Evolutionary conservation across 2,113 vertebrate genomes (phyloP), one percentile per base, ranked within the genome.

Genomic region (Gadus macrocephalus): DNA sequence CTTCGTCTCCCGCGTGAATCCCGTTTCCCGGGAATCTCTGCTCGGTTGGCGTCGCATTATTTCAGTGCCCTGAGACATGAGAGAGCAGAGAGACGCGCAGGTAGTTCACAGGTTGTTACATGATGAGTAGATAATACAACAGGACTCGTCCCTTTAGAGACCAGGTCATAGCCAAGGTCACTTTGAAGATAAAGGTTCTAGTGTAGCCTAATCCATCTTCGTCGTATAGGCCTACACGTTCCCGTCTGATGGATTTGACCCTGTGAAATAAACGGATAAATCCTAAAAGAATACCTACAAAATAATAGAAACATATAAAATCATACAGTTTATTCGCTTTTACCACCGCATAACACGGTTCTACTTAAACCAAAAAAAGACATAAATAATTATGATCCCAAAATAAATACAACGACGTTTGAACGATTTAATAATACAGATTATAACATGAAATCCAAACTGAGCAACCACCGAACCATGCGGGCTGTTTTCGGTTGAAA

Each of bases 161-260:
- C 11, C 38, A 42, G 38, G 38, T 6, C 1, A 42, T 8, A 42
- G 25, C 25, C 25, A 49, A 35, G 6, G 55, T n/a, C 22, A 67
- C 25, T 28, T 64, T 28, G 31, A 5, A 64, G 15, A 3, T 1
- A 22, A 15, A 19, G 69, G 61, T 38, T 38, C 3, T 55, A 59
- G 25, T 25, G 25, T 25, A 55, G 89, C 88, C 89, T 89, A 89
- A 73, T 89, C 80, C 0, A 2, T 71, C 75, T 71, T 87, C 78
- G 64, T 89, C 69, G 84, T 77, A 19, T 85, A 84, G 25, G 25
- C 25, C 25, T 25, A 25, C 25, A 25, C 65, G 28, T 53, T 22
- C 17, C 72, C 56, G 66, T 80, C 62, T 16, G 76, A 22, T 4
- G 68, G 68, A 56, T 74, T 55, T 83, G 67, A 28, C 28, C 59